phyloP scores from a whole-genome alignment of 2,888 invertebrate species.

The Mellilla xanthometata region DNA sequence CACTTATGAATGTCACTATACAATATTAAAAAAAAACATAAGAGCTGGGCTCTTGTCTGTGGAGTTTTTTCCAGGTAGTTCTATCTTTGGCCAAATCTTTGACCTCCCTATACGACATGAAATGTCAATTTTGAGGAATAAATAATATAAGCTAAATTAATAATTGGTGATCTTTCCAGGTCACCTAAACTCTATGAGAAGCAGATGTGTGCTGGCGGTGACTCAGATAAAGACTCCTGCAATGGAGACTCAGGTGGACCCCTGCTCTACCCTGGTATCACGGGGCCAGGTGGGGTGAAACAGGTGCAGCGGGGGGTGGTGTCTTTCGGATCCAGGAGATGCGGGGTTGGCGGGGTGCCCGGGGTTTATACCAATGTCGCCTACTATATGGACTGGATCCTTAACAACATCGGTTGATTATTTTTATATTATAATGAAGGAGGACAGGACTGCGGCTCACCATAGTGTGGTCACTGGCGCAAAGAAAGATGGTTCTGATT shows the following conservation, averaged over 20 bases:
- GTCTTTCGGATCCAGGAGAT: conserved; percentile 78
- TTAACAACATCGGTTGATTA: conserved; percentile 60
- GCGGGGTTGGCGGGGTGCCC: conserved; percentile 77
- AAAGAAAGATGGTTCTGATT: no score
- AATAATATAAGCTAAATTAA: no score
- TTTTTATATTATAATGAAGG: neutral
- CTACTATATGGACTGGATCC: conserved; percentile 83
- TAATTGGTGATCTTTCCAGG: conserved; percentile 27
- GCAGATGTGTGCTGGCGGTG: conserved; percentile 82
- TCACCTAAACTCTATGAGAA: conserved; percentile 54
- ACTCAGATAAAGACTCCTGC: conserved; percentile 83
- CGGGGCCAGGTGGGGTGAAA: conserved; percentile 54
- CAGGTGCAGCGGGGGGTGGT: conserved; percentile 84
- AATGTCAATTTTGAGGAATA: no score
- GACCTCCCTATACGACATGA: no score
- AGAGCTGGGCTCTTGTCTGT: no score
- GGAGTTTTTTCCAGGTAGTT: no score
- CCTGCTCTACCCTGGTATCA: conserved; percentile 64
- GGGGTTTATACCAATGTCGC: conserved; percentile 83
- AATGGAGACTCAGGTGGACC: conserved; percentile 88
- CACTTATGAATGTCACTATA: no score
- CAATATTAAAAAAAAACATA: no score
- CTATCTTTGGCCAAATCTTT: no score
- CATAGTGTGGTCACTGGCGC: no score
- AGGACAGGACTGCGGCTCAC: no score